A percentile compares a stretch with the other conserved stretches of the same genome.
Conservation (phyloP, 1,140 invertebrate species). For the Bradynema listronoti region DNA sequence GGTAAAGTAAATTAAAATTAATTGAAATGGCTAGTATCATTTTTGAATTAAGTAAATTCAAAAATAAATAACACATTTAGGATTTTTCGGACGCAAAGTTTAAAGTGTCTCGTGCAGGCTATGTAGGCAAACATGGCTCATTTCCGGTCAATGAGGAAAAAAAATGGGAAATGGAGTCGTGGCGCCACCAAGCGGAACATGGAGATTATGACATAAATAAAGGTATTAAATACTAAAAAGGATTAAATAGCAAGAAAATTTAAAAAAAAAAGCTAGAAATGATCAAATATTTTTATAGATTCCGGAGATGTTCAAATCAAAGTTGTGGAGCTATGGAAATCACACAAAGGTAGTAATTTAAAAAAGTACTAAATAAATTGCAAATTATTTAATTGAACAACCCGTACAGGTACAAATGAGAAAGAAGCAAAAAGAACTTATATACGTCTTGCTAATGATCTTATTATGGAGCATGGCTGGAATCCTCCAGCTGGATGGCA, state of each 20-base stretch:
- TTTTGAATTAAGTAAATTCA: no score
- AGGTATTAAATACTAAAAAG: not conserved
- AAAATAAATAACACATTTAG: no score
- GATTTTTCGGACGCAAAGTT: constrained; percentile 10
- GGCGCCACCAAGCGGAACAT: constrained; percentile 2
- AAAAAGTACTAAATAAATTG: not conserved
- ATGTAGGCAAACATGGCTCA: constrained; percentile 9
- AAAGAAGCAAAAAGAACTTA: constrained; percentile 8
- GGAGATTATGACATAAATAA: constrained; percentile 15
- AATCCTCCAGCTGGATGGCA: constrained; percentile 10
- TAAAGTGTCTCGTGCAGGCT: constrained; percentile 13
- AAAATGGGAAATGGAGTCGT: constrained; percentile 1
- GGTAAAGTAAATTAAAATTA: no score
- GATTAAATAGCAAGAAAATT: not conserved
- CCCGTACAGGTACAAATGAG: not conserved
- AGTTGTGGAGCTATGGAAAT: not conserved
- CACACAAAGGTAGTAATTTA: constrained; percentile 1
- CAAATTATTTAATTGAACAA: not conserved
- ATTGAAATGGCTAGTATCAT: no score
- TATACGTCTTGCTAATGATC: constrained; percentile 9
- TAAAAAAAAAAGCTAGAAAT: not conserved
- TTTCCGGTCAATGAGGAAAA: not conserved
- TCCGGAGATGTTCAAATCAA: not conserved
- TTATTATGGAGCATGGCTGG: constrained; percentile 21
- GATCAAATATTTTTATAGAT: not conserved